These are phyloP conservation scores for Myzus persicae DNA, from an alignment of 1,140 invertebrate genomes.

Conservation along the genomic window DNA sequence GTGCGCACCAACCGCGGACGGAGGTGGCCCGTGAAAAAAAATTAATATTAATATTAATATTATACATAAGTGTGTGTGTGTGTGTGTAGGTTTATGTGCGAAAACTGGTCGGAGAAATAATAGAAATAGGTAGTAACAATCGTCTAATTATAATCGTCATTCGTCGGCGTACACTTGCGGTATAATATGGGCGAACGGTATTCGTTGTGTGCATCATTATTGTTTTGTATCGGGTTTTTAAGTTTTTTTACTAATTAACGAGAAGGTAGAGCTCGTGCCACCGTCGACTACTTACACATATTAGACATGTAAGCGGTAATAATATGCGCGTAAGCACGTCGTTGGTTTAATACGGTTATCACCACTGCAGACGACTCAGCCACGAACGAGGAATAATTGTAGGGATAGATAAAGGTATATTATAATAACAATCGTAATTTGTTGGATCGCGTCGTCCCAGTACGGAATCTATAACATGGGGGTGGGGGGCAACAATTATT, in stretches of 20 bases:
- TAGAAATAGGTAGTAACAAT: neutral
- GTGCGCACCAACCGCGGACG: neutral
- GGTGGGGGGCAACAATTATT: neutral
- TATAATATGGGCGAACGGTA: neutral
- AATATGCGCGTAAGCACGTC: neutral
- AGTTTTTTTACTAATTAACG: neutral
- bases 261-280: neutral
- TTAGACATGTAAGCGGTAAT: neutral
- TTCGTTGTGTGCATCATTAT: neutral
- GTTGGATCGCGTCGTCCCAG: neutral
- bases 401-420: neutral
- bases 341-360: neutral
- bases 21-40: constrained; percentile 16
- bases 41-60: neutral
- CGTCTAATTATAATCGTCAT: neutral
- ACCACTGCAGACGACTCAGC: neutral
- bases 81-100: neutral
- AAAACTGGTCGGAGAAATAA: neutral
- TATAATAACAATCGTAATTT: neutral
- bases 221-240: neutral
- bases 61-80: neutral
- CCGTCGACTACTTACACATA: neutral
- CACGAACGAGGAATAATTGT: neutral
- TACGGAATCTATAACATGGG: no score
- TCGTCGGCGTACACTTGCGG: neutral